Evolutionary conservation across 2,797 vertebrate species (phyloP).

Genomic region (Botia almorhae): DNA sequence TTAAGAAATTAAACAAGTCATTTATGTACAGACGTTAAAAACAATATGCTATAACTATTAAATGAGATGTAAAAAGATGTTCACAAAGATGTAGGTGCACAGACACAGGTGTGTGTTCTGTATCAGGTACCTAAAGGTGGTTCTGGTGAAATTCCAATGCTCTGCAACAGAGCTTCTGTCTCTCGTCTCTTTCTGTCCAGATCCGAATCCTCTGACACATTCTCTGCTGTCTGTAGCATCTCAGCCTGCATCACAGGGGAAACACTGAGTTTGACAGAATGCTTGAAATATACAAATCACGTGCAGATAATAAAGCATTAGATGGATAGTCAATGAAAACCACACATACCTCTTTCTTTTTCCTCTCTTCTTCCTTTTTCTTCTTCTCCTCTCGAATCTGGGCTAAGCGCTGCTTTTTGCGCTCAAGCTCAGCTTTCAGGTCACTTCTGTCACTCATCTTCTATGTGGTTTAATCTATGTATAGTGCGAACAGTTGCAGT

Average conservation of each 20-base stretch:
- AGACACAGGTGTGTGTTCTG: neutral
- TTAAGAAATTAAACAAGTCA: neutral
- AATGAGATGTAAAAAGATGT: neutral
- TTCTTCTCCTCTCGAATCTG: conserved; percentile 90
- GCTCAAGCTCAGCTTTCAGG: conserved; percentile 89
- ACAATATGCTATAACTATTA: neutral
- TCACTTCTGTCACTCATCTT: conserved; percentile 88
- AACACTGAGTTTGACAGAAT: neutral
- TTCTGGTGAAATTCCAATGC: conserved; percentile 88
- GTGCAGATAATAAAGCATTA: neutral
- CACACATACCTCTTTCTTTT: conserved; percentile 85
- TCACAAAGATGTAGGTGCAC: neutral
- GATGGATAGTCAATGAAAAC: neutral
- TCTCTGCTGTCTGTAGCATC: conserved; percentile 84
- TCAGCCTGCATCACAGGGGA: conserved; percentile 70
- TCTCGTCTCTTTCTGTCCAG: conserved; percentile 86
- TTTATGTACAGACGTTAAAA: neutral
- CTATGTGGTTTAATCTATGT: conserved; percentile 19
- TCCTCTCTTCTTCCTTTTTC: conserved; percentile 87
- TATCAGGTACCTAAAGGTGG: conserved; percentile 83
- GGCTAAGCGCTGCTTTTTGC: conserved; percentile 88
- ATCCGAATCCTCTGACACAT: conserved; percentile 82
- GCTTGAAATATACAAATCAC: neutral
- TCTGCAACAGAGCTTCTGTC: conserved; percentile 86
- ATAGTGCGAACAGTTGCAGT: conserved; percentile 1